Evolutionary conservation across 2,797 vertebrate genomes (phyloP).

Genomic region (Neostethus bicornis): DNA sequence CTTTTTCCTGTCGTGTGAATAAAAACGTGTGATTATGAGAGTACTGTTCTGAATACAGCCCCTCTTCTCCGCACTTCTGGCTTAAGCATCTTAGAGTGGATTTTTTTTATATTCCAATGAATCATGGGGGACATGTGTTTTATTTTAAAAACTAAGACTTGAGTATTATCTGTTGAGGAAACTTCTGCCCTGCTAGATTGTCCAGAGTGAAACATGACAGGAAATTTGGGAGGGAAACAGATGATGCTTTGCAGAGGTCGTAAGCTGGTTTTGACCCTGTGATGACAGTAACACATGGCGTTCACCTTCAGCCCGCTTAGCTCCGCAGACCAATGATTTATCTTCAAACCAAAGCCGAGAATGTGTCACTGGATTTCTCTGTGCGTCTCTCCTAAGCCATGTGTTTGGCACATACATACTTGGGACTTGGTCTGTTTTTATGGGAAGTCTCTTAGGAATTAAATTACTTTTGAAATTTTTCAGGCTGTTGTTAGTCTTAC

Average conservation of each 20-base stretch:
- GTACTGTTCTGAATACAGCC: slow-evolving; percentile 10
- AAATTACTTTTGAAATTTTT: slow-evolving; percentile 57
- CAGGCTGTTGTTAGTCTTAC: slow-evolving; percentile 67
- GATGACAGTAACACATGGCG: slow-evolving; percentile 72
- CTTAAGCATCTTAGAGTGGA: too few species aligned
- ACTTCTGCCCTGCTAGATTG: slow-evolving; percentile 51
- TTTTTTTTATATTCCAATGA: too few species aligned
- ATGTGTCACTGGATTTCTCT: slow-evolving; percentile 58
- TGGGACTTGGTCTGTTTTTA: slow-evolving; percentile 61
- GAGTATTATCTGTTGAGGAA: slow-evolving; percentile 42
- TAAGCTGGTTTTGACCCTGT: slow-evolving; percentile 64
- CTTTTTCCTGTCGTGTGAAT: slow-evolving; percentile 9
- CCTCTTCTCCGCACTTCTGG: too few species aligned
- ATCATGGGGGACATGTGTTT: slow-evolving; percentile 12
- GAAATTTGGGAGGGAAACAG: slow-evolving; percentile 63
- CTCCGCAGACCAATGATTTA: slow-evolving; percentile 57
- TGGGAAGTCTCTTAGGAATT: slow-evolving; percentile 46
- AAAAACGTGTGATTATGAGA: slow-evolving; percentile 1
- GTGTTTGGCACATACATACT: slow-evolving; percentile 54
- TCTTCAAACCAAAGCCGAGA: slow-evolving; percentile 54
- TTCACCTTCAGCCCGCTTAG: slow-evolving; percentile 42
- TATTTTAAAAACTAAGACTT: slow-evolving; percentile 18
- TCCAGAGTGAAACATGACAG: slow-evolving; percentile 53
- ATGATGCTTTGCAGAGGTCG: slow-evolving; percentile 60
- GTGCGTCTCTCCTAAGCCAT: slow-evolving; percentile 53